phyloP scores from a whole-genome alignment of 2,888 invertebrate genomes.

The Leucozona laternaria region DNA sequence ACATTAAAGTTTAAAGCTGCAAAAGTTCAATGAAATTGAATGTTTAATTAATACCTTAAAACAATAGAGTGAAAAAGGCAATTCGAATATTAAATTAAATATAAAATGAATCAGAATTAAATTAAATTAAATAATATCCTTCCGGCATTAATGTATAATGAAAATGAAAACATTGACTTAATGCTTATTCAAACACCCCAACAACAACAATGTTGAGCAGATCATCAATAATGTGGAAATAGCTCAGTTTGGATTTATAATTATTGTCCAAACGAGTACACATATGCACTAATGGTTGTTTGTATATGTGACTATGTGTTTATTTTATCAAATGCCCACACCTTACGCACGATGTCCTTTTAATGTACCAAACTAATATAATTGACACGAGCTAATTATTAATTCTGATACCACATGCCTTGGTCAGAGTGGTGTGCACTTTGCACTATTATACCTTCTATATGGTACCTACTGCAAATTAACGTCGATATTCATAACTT shows the following conservation, averaged over 20 bases:
- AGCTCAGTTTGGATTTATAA: neutral
- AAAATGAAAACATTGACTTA: conserved; percentile 64
- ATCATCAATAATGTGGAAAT: conserved; percentile 24
- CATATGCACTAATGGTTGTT: conserved; percentile 3
- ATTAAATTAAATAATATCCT: conserved; percentile 63
- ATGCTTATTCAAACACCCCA: conserved; percentile 40
- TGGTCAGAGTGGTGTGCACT: conserved; percentile 1
- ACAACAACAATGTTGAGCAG: neutral
- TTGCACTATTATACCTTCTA: conserved; percentile 16
- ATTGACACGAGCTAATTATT: conserved; percentile 67
- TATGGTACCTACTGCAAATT: neutral
- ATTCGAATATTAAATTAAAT: conserved; percentile 4
- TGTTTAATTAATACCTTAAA: neutral
- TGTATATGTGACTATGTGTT: no score
- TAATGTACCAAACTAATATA: conserved; percentile 64
- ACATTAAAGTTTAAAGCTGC: neutral
- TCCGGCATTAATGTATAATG: conserved; percentile 53
- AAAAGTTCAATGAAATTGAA: neutral
- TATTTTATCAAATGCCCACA: conserved; percentile 54
- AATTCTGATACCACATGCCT: conserved; percentile 3
- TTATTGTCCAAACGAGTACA: conserved; percentile 30
- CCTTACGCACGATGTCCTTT: conserved; percentile 49
- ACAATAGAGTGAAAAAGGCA: neutral
- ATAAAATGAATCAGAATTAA: conserved; percentile 49
- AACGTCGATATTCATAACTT: neutral